Base-by-base conservation (phyloP, 2,888 invertebrate genomes). In the Caenorhabditis sp. region DNA sequence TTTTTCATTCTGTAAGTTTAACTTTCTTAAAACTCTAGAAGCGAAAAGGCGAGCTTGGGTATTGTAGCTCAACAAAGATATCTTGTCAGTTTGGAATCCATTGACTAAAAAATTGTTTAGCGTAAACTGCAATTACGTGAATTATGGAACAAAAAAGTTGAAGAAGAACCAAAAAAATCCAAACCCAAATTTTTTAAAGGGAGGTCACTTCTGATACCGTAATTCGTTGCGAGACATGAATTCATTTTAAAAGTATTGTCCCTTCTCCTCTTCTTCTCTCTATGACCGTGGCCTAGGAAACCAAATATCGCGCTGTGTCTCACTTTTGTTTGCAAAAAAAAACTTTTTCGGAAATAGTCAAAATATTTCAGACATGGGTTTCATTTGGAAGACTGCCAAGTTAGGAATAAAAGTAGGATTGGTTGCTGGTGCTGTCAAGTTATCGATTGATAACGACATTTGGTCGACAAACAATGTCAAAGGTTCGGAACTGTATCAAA, bases 391-490 rank as follows among this genome's bases (percentile, higher is more conserved):
- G 62, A 68, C 66, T 24, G 65, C 68, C n/a, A 84, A 83, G 58
- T 61, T 77, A 31, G 81, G 77, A 31, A 61, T 83, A 59, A 81
- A 81, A 58, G 79, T 85, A 50, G 85, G 81, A 54, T 53, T 83
- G 24, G 84, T 85, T 19, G 85, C 80, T 23, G 85, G 80, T 21
- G 85, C 84, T 27, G 81, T 85, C 57, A 85, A 85, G 67, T 51
- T 85, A 58, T 84, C 85, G 19, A 76, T 83, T 54, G 85, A 85
- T 77, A 81, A 85, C 62, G 81, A 83, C 60, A 81, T 85, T 58
- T 85, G 84, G 85, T 84, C 84, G 59, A 69, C 83, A 36, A 78
- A 79, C 49, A 83, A 83, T 21, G 79, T 76, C 21, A 81, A 81
- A 62, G 82, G 84, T 36, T 77, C 77, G 19, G 79, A 82, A 51